These are phyloP conservation scores for Epizoanthus scotinus DNA, from an alignment of 92 coral and sea anemone genomes.

Conservation along the genomic window DNA sequence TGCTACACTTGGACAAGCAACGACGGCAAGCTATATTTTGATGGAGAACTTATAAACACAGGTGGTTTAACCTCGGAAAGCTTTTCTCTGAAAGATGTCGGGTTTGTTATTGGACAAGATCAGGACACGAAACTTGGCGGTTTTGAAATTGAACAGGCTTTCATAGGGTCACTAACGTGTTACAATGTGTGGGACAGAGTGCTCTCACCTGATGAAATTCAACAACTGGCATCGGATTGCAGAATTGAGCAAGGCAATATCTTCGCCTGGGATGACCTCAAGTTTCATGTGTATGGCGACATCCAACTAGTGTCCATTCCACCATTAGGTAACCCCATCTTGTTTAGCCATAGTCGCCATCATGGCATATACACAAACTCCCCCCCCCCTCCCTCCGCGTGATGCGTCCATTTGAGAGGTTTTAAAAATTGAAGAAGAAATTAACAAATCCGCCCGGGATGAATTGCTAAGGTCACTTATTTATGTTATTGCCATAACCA, in stretches of 20 bases:
- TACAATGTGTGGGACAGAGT: slow-evolving; percentile 30
- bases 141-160: not conserved
- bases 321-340: not conserved
- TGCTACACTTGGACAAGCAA: not conserved
- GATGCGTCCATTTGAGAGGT: too few relatives aligned
- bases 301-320: slow-evolving; percentile 14
- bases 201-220: not conserved
- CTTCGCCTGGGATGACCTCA: slow-evolving; percentile 22
- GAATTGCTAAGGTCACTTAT: too few relatives aligned
- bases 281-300: slow-evolving; percentile 5
- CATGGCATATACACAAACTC: too few relatives aligned
- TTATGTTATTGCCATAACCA: too few relatives aligned
- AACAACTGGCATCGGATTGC: slow-evolving; percentile 25
- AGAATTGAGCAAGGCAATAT: slow-evolving; percentile 12
- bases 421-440: too few relatives aligned
- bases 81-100: not conserved
- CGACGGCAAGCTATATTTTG: not conserved
- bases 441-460: too few relatives aligned
- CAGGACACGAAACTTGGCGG: not conserved
- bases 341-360: too few relatives aligned
- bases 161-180: slow-evolving; percentile 24
- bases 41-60: not conserved
- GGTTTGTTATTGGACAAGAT: slow-evolving; percentile 26
- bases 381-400: too few relatives aligned
- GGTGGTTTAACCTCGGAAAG: not conserved